These are phyloP conservation scores for Prochilodus magdalenae DNA, from an alignment of 2,113 vertebrate species.

Conservation along the genomic window DNA sequence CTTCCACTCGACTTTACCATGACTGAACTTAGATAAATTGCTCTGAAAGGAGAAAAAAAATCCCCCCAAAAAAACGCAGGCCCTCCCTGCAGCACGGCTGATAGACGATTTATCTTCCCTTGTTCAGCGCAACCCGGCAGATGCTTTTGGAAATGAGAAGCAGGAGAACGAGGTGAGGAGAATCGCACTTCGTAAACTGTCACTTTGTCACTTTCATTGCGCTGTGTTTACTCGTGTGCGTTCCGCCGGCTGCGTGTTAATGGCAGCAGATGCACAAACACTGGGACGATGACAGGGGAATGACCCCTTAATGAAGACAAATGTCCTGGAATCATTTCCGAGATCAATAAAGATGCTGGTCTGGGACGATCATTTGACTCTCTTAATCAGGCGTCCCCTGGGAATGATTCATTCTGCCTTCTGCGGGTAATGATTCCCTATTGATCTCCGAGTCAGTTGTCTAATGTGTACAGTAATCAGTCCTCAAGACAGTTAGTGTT, in stretches of 20 bases:
- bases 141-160: slow-evolving; percentile 71
- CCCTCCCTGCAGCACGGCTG: slow-evolving; percentile 59
- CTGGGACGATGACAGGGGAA: slow-evolving; percentile 63
- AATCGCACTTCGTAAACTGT: slow-evolving; percentile 55
- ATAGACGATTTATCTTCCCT: slow-evolving; percentile 68
- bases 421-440: slow-evolving; percentile 38
- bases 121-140: slow-evolving; percentile 56
- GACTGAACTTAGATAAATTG: slow-evolving; percentile 69
- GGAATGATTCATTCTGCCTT: slow-evolving; percentile 13
- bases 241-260: slow-evolving; percentile 59
- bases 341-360: slow-evolving; percentile 63
- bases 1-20: slow-evolving; percentile 48
- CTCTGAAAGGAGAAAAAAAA: slow-evolving; percentile 35
- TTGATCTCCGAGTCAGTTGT: slow-evolving; percentile 40
- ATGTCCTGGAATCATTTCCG: slow-evolving; percentile 52
- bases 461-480: slow-evolving; percentile 29
- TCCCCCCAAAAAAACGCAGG: slow-evolving; percentile 52
- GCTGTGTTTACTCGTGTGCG: slow-evolving; percentile 61
- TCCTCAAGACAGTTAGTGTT: background rate
- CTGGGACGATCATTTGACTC: slow-evolving; percentile 44
- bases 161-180: slow-evolving; percentile 57
- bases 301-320: slow-evolving; percentile 65
- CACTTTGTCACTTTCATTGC: slow-evolving; percentile 70
- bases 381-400: slow-evolving; percentile 47
- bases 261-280: slow-evolving; percentile 58